Percentiles rank a stretch among this genome's conserved stretches.
These are phyloP conservation scores for Oplegnathus fasciatus DNA, from an alignment of 2,113 vertebrate species.

Conservation along the genomic window DNA sequence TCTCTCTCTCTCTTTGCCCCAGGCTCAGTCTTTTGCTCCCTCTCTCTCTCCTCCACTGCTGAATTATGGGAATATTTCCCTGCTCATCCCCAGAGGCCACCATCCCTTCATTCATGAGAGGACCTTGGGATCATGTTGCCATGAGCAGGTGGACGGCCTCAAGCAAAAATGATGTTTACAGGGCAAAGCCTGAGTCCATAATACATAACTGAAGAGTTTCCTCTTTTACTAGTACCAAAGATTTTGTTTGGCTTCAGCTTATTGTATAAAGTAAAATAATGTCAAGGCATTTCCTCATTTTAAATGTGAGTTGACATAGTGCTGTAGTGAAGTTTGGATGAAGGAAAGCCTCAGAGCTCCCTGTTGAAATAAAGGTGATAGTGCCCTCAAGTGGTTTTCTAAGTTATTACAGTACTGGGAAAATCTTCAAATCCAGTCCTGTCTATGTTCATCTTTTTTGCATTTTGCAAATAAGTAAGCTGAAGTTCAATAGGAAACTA, in stretches of 20 bases:
- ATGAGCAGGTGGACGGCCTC: slow-evolving; percentile 37
- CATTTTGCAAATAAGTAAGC: neutral
- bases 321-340: neutral
- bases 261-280: neutral
- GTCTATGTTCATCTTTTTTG: neutral
- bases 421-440: neutral
- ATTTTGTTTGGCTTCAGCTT: slow-evolving; percentile 20
- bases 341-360: neutral
- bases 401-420: slow-evolving; percentile 31
- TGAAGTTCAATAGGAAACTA: neutral
- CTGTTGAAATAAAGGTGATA: slow-evolving; percentile 31
- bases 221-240: neutral
- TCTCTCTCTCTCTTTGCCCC: slow-evolving; percentile 32
- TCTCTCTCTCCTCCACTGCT: neutral
- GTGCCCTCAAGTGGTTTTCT: slow-evolving; percentile 72
- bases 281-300: neutral
- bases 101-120: slow-evolving; percentile 50
- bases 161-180: slow-evolving; percentile 24
- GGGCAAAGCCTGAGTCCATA: neutral
- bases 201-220: neutral
- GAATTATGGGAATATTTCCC: slow-evolving; percentile 49
- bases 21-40: slow-evolving; percentile 20
- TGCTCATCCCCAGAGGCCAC: slow-evolving; percentile 8
- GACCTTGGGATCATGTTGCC: slow-evolving; percentile 37
- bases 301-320: neutral